Base-by-base conservation (phyloP, 2,797 vertebrate species). In the Poecilia gillii region DNA sequence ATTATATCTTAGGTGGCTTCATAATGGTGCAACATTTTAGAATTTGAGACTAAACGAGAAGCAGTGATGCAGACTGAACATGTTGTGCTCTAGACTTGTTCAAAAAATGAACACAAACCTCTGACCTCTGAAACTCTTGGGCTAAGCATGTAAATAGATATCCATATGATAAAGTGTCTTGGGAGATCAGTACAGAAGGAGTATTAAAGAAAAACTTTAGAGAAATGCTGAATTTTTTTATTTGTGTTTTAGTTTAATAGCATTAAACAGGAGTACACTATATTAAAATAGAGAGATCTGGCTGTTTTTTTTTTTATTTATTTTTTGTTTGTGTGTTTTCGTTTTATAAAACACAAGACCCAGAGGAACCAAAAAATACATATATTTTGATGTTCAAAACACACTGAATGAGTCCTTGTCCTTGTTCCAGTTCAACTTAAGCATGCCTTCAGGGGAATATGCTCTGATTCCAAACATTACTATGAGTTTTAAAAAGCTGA, bases 361-460 rank as follows among this genome's bases (percentile, higher is more conserved):
- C 71, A 6, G 36, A 82, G 75, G 82, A 71, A 75, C 66, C 11
- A 51, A 66, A 81, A 81, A 83, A 79, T 72, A 85, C 75, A 85
- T 84, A 80, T 79, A 72, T 87, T 89, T 88, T 82, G 74, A 12
- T 75, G 16, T 75, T 75, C 5, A 75, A 47, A 91, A 91, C 79
- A 89, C 84, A 82, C 88, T 88, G 81, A 81, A 45, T 82, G 71
- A 77, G 79, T 55, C 73, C 28, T 47, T 79, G 79, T 68, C 79
- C 45, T 57, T 82, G 81, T 77, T 73, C 84, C 68, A 59, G 51
- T 86, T 91, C 77, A 89, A 86, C 83, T 77, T 68, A 57, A 66
- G 68, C 3, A 31, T 88, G 86, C 87, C 90, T 90, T 92, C 72
- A 31, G 89, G 89, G 82, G 53, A 81, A 87, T 84, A 76, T 77